Conservation (phyloP, 1,140 invertebrate species). For the Cylas formicarius region DNA sequence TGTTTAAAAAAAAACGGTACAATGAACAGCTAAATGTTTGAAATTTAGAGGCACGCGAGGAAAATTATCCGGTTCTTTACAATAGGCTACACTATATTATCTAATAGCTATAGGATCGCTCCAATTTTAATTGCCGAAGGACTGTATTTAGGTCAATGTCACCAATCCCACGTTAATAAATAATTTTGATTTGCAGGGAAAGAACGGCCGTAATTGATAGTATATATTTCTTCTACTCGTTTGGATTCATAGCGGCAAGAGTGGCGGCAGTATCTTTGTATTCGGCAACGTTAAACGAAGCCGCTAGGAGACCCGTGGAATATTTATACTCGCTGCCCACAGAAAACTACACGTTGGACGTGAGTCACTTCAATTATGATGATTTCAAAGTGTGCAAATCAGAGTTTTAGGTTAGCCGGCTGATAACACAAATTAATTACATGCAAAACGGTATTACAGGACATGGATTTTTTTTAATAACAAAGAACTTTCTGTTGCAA, state of each 20-base stretch:
- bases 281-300: conserved; percentile 55
- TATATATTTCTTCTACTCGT: conserved; percentile 56
- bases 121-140: too few relatives aligned
- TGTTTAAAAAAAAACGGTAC: too few relatives aligned
- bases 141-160: too few relatives aligned
- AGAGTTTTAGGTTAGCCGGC: conserved; percentile 21
- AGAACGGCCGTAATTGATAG: conserved; percentile 28
- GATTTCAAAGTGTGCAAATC: conserved; percentile 1
- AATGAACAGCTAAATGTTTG: too few relatives aligned
- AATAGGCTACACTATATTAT: too few relatives aligned
- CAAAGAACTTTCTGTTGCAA: conserved; percentile 55
- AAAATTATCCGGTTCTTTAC: too few relatives aligned
- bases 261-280: conserved; percentile 51
- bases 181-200: conserved; percentile 23
- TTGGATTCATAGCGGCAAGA: conserved; percentile 52
- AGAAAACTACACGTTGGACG: conserved; percentile 51
- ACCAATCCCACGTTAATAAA: too few relatives aligned
- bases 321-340: conserved; percentile 51
- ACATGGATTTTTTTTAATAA: conserved; percentile 56
- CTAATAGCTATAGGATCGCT: neutral
- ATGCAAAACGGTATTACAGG: conserved; percentile 55
- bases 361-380: conserved; percentile 33
- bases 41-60: neutral
- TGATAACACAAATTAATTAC: conserved; percentile 45
- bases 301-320: conserved; percentile 49